A percentile compares a stretch with the other conserved stretches of the same genome.
phyloP scores from a whole-genome alignment of 2,797 vertebrate genomes.

The Spinus olivaceus region DNA sequence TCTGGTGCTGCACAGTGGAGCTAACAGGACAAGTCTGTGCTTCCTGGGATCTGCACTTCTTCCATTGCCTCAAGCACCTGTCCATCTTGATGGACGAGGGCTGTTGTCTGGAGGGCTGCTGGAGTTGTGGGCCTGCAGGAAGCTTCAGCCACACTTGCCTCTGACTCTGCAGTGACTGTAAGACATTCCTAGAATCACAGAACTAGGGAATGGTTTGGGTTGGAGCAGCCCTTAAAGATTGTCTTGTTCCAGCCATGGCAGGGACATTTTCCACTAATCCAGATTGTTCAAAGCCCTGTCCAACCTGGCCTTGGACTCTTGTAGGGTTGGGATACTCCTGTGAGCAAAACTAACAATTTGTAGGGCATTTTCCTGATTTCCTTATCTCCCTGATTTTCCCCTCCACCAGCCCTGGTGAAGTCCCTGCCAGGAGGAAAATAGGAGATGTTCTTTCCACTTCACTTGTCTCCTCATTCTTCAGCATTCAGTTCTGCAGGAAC shows the following conservation, averaged over 20 bases:
- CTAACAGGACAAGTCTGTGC: not conserved
- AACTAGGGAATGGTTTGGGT: not conserved
- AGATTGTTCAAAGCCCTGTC: not conserved
- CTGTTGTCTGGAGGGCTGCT: rapidly evolving
- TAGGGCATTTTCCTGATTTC: not conserved
- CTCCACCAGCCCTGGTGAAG: not conserved
- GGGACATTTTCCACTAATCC: not conserved
- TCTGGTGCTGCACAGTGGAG: not conserved
- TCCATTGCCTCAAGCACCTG: rapidly evolving
- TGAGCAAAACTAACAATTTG: not conserved
- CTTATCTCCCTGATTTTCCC: not conserved
- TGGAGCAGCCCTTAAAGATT: not conserved
- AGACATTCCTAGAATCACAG: not conserved
- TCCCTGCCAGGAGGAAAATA: not conserved
- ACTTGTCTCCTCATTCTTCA: not conserved
- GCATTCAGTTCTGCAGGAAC: not conserved
- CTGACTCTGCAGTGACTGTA: not conserved
- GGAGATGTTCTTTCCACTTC: not conserved
- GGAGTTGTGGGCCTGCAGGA: not conserved
- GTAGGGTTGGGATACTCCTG: not conserved
- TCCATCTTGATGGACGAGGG: rapidly evolving
- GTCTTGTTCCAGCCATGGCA: not conserved
- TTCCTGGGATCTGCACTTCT: not conserved
- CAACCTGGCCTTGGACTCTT: not conserved
- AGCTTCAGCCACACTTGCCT: not conserved